Evolutionary conservation across 1,140 invertebrate genomes (phyloP).

Genomic region (Drosophila azteca): DNA sequence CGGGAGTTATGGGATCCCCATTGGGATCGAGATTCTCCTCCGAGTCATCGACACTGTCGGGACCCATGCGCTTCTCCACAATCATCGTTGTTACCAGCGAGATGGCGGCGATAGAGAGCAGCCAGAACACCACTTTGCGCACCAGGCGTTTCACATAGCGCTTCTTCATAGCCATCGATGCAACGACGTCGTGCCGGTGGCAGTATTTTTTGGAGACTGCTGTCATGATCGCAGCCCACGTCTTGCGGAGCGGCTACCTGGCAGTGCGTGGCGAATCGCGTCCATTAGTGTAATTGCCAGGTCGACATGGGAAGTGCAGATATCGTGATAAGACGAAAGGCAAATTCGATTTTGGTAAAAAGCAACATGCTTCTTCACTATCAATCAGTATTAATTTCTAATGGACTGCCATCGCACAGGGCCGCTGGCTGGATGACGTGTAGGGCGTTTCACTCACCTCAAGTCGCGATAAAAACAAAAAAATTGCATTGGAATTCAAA

Average conservation of each 20-base stretch:
- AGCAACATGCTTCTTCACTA: conserved; percentile 63
- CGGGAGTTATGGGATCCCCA: conserved; percentile 68
- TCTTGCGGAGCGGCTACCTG: conserved; percentile 20
- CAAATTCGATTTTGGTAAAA: conserved; percentile 15
- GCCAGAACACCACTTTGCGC: conserved; percentile 55
- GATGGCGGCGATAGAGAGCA: conserved; percentile 48
- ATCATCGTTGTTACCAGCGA: conserved; percentile 66
- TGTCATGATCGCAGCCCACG: conserved; percentile 11
- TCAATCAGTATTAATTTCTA: conserved; percentile 47
- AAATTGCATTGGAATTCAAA: conserved; percentile 26
- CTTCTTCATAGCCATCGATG: conserved; percentile 62
- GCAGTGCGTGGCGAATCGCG: conserved; percentile 53
- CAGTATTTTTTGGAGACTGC: conserved; percentile 38
- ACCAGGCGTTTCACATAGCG: conserved; percentile 72
- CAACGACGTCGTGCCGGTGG: conserved; percentile 20
- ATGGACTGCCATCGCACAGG: neutral
- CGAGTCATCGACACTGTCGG: neutral
- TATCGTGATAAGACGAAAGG: conserved; percentile 34
- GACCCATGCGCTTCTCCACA: conserved; percentile 58
- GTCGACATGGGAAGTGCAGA: neutral
- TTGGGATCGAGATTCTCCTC: conserved; percentile 57
- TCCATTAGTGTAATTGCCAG: conserved; percentile 68
- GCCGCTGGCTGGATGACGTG: conserved; percentile 9
- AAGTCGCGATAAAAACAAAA: neutral
- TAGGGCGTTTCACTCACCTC: conserved; percentile 9